phyloP scores from a whole-genome alignment of 2,888 invertebrate species.

The Eubasilissa splendida region DNA sequence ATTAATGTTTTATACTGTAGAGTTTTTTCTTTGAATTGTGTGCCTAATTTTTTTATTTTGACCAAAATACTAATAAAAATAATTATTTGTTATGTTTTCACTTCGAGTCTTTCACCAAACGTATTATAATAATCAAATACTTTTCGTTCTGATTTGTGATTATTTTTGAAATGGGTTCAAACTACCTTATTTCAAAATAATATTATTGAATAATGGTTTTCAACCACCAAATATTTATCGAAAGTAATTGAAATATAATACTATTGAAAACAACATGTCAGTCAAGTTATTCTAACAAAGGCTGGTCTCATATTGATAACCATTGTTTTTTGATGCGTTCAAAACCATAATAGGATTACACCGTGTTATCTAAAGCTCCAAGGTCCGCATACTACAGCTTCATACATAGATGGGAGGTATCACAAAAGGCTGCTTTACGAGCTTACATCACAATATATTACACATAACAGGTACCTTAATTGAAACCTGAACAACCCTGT shows the following conservation, averaged over 20 bases:
- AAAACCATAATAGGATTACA: conserved; percentile 27
- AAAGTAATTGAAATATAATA: conserved; percentile 13
- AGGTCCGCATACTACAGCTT: conserved; percentile 18
- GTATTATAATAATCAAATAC: too few relatives aligned
- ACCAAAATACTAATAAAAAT: too few relatives aligned
- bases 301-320: conserved; percentile 12
- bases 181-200: too few relatives aligned
- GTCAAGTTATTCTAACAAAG: conserved; percentile 10
- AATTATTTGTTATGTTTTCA: too few relatives aligned
- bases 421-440: conserved; percentile 38
- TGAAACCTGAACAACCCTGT: conserved; percentile 32
- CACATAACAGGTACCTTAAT: conserved; percentile 38
- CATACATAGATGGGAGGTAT: conserved; percentile 1
- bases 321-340: conserved; percentile 32
- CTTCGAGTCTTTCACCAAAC: too few relatives aligned
- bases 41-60: too few relatives aligned
- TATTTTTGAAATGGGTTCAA: too few relatives aligned
- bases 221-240: too few relatives aligned
- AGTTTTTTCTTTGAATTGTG: too few relatives aligned
- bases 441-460: conserved; percentile 13
- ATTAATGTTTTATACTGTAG: too few relatives aligned
- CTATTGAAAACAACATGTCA: conserved; percentile 25
- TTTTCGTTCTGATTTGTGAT: too few relatives aligned
- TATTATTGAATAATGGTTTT: too few relatives aligned
- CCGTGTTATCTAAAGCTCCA: conserved; percentile 17